These are phyloP conservation scores for Melinaea marsaeus DNA, from an alignment of 2,888 invertebrate species.

Conservation along the genomic window DNA sequence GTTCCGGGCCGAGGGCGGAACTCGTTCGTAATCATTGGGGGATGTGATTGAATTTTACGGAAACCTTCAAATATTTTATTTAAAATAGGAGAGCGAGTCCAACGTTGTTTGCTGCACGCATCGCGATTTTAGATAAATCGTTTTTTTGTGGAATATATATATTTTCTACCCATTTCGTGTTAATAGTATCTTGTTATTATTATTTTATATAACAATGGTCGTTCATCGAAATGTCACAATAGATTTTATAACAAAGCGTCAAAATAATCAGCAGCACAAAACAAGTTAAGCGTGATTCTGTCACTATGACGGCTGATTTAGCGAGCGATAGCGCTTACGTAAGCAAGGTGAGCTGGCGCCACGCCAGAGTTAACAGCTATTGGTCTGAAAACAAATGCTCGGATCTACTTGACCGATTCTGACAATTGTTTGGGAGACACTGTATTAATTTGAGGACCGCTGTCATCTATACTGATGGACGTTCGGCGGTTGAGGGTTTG, in stretches of 20 bases:
- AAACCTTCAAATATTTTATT: slow-evolving; percentile 12
- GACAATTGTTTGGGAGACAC: slow-evolving; percentile 39
- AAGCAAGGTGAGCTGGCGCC: slow-evolving; percentile 45
- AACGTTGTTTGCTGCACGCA: background rate
- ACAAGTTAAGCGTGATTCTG: slow-evolving; percentile 18
- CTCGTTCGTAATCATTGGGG: slow-evolving; percentile 17
- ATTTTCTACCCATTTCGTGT: background rate
- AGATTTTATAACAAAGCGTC: background rate
- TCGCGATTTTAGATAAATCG: background rate
- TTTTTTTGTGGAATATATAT: background rate
- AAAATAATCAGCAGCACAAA: slow-evolving; percentile 14
- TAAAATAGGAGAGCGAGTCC: slow-evolving; percentile 1
- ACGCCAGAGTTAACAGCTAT: slow-evolving; percentile 45
- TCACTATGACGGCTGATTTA: slow-evolving; percentile 25
- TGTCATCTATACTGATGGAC: slow-evolving; percentile 26
- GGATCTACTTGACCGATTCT: slow-evolving; percentile 39
- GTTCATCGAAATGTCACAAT: slow-evolving; percentile 3
- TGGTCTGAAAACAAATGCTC: slow-evolving; percentile 40
- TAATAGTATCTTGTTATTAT: too few relatives aligned
- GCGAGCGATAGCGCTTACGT: slow-evolving; percentile 41
- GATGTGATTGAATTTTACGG: slow-evolving; percentile 18
- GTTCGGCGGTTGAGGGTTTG: background rate
- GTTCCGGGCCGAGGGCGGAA: slow-evolving; percentile 11
- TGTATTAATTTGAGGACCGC: slow-evolving; percentile 32
- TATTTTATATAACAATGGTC: too few relatives aligned